These are phyloP conservation scores for Smittia sp. DNA, from an alignment of 2,888 invertebrate genomes.

Conservation along the genomic window DNA sequence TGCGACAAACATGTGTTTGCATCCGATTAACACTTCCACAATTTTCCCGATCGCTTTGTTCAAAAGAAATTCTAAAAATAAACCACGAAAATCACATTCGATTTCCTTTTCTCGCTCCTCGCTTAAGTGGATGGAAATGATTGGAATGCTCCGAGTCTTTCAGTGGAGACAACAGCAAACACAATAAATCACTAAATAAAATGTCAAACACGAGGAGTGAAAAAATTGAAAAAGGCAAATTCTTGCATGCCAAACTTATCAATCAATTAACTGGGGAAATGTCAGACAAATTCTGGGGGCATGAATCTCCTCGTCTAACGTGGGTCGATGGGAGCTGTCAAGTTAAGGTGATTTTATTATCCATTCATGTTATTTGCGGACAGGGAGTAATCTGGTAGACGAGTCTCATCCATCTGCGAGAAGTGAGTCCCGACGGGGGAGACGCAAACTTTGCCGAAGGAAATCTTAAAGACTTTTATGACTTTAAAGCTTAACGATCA, in stretches of 20 bases:
- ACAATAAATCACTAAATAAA: slow-evolving; percentile 40
- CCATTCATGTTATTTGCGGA: slow-evolving; percentile 36
- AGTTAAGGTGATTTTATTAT: slow-evolving; percentile 40
- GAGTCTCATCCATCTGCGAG: background rate
- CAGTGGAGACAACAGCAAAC: background rate
- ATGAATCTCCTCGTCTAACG: background rate
- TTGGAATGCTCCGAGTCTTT: slow-evolving; percentile 3
- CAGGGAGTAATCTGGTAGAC: slow-evolving; percentile 17
- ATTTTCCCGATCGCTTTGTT: background rate
- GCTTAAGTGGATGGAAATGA: slow-evolving; percentile 14
- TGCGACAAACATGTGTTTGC: slow-evolving; percentile 32
- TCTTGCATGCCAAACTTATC: slow-evolving; percentile 25
- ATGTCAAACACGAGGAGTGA: slow-evolving; percentile 31
- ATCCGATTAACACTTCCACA: slow-evolving; percentile 38
- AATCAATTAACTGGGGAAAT: slow-evolving; percentile 38
- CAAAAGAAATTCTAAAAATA: slow-evolving; percentile 11
- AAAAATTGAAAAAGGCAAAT: slow-evolving; percentile 23
- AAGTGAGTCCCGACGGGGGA: background rate
- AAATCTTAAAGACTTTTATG: background rate
- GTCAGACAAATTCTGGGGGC: slow-evolving; percentile 21
- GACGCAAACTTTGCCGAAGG: background rate
- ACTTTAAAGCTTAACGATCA: background rate
- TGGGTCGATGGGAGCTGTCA: slow-evolving; percentile 40
- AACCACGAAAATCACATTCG: slow-evolving; percentile 35
- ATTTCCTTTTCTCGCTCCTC: slow-evolving; percentile 18